Base-by-base conservation (phyloP, 2,888 invertebrate species). In the Andrena dorsata region DNA sequence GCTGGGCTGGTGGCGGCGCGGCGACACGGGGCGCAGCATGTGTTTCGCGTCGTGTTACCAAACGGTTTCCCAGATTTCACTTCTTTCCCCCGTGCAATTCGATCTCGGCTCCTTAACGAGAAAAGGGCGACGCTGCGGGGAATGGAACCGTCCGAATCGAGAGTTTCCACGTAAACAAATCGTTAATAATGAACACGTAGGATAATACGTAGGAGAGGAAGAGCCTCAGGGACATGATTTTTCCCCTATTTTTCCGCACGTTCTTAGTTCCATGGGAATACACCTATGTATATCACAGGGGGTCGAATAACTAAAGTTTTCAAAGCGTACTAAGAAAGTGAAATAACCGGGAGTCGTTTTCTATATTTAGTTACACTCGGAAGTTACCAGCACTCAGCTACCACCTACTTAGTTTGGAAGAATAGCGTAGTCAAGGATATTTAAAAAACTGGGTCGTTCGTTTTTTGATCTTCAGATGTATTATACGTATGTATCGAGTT, bases 31-130 rank as follows among this genome's bases (percentile, higher is more conserved):
- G 64, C 69, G 64, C 64, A 65, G 88, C 86, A 86, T 89, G 89
- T 86, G 88, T 89, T 83, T 82, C 87, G 89, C 85, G 75, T 92
- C 90, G 84, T 85, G 69, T 91, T 91, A 91, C 88, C 86, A 79
- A 88, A 88, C 89, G 86, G 88, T 91, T 90, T 88, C 89, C 91
- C 87, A 88, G 88, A 91, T 91, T 83, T 87, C 87, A 76, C 70
- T 72, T 83, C 65, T 75, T 76, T 84, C 79, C 84, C 85, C 65
- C 82, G 74, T 86, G 91, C 89, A 90, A 91, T 75, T 83, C 86
- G 88, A 91, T 83, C 86, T 83, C 76, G 74, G 26, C 32, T 66
- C 75, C 80, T 82, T 76, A 82, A 82, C 84, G 73, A 88, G 76
- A 65, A 56, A 53, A 70, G 47, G 49, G 35, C 73, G 60, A 51